Conservation (phyloP, 2,113 vertebrate species). For the Leptosomus discolor region DNA sequence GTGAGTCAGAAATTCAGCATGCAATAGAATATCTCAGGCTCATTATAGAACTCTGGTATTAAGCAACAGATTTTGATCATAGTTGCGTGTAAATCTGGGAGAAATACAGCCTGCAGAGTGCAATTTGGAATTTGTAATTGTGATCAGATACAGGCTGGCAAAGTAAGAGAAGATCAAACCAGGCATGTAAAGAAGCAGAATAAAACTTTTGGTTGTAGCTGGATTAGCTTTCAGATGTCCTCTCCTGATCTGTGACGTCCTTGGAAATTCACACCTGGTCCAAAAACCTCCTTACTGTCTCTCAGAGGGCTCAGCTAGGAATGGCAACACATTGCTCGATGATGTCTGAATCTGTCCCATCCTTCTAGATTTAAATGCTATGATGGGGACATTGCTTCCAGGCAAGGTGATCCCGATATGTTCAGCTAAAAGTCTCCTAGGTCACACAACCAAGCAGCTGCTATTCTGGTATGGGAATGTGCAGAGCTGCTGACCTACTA, state of each 20-base stretch:
- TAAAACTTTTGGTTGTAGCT: not conserved
- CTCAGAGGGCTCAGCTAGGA: not conserved
- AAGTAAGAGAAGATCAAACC: not conserved
- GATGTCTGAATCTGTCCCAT: not conserved
- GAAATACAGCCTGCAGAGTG: not conserved
- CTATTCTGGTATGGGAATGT: not conserved
- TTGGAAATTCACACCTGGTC: not conserved
- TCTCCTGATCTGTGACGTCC: not conserved
- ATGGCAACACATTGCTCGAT: not conserved
- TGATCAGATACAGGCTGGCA: not conserved
- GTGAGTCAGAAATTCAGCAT: constrained; percentile 7
- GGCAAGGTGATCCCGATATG: not conserved
- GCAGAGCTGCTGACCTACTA: not conserved
- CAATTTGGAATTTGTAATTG: not conserved
- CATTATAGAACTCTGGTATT: not conserved
- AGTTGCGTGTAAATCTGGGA: not conserved
- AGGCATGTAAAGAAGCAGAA: not conserved
- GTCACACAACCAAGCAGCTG: not conserved
- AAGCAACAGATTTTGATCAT: not conserved
- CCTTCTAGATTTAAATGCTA: not conserved
- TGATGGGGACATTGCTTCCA: not conserved
- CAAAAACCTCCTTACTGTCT: not conserved
- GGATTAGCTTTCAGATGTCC: not conserved
- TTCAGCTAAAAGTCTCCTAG: not conserved
- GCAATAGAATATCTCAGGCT: not conserved